Evolutionary conservation across 2,113 vertebrate species (phyloP), one percentile per base, ranked within the genome.

Genomic region (Aphyosemion australe): DNA sequence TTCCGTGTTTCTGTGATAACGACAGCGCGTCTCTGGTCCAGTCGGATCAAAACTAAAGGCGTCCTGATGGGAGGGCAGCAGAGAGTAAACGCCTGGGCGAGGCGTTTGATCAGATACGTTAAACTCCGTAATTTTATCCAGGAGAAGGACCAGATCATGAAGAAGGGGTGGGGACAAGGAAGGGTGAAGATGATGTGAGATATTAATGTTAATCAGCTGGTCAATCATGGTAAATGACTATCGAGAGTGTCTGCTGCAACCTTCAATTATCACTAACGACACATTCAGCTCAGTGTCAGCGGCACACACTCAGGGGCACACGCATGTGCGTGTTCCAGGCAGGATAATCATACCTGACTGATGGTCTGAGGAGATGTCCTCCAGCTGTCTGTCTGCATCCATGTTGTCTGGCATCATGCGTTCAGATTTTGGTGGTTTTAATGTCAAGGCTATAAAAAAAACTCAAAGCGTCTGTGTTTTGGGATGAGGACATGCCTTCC

Each of bases 231-330:
- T 79, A 79, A 87, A 87, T 79, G 65, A 78, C 65, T 66, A 32
- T 70, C 57, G 73, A 78, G 68, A 72, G 75, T 65, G 55, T 83
- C 67, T 65, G 65, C 61, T 65, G 74, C 65, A 84, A 75, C 79
- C 72, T 65, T 63, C 77, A 87, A 84, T 89, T 84, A 86, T 72
- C 51, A 41, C 68, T 87, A 84, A 89, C 79, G 75, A 83, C 72
- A 70, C 72, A 83, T 87, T 83, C 71, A 79, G 64, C 73, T 73
- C 54, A 39, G 67, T 57, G 58, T 80, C 56, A 73, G 67, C 46
- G 56, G 58, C 26, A 26, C 26, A 67, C 43, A 9, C 52, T 65
- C 59, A 54, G 42, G 58, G 49, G 34, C 55, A 71, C 18, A 56
- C 46, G 18, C 59, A 57, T 19, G 18, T 16, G 52, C 47, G 13